Percentiles rank a stretch among this genome's conserved stretches.
phyloP scores from a whole-genome alignment of 1,140 invertebrate species.

The Lysiphlebus fabarum region DNA sequence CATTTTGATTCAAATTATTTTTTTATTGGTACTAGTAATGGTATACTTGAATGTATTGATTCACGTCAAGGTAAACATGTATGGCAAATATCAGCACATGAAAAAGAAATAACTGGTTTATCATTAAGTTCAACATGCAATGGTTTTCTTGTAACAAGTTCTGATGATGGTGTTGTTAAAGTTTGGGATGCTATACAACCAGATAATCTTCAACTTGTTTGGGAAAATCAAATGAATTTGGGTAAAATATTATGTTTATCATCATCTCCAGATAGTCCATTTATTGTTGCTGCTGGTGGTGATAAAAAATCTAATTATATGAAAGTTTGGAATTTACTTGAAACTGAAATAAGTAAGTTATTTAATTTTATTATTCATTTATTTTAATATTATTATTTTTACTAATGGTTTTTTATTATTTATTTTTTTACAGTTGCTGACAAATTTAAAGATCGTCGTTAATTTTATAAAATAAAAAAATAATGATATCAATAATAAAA shows the following conservation, averaged over 20 bases:
- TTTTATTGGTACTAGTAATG: conserved; percentile 74
- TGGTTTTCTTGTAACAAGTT: conserved; percentile 69
- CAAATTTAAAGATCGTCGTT: not conserved
- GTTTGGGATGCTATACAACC: conserved; percentile 69
- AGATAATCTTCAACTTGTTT: conserved; percentile 46
- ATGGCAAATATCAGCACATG: conserved; percentile 76
- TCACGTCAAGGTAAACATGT: conserved; percentile 67
- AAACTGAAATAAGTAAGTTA: conserved; percentile 63
- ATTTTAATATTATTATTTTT: not conserved
- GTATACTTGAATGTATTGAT: conserved; percentile 78
- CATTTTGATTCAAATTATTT: conserved; percentile 68
- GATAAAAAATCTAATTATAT: conserved; percentile 79
- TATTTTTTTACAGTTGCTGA: conserved; percentile 10
- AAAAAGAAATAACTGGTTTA: conserved; percentile 77
- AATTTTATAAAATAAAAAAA: too few relatives aligned
- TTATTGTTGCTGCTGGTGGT: conserved; percentile 76
- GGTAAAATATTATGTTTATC: conserved; percentile 72
- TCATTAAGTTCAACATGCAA: conserved; percentile 65
- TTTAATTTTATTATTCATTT: not conserved
- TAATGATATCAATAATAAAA: too few relatives aligned
- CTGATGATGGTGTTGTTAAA: conserved; percentile 72
- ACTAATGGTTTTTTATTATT: conserved; percentile 2
- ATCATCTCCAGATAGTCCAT: conserved; percentile 76
- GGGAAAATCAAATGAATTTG: conserved; percentile 63
- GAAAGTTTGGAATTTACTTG: conserved; percentile 70